Percentiles rank a stretch among this genome's conserved stretches.
Conservation (phyloP, 2,888 invertebrate genomes). For the Brachypterus glaber region DNA sequence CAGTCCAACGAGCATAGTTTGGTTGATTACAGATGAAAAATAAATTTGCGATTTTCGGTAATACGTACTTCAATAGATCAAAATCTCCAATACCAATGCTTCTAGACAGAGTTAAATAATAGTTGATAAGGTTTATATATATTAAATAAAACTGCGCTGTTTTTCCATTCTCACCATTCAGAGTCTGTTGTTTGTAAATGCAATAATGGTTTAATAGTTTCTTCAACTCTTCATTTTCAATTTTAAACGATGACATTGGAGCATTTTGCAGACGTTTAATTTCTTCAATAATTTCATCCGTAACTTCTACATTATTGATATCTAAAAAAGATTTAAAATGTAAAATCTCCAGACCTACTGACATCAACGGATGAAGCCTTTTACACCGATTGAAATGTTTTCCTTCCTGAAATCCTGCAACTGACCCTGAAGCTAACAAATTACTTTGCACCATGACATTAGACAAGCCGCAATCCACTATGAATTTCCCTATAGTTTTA, state of each 20-base stretch:
- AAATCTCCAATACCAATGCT: conserved; percentile 20
- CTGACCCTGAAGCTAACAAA: conserved; percentile 26
- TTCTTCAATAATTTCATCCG: conserved; percentile 17
- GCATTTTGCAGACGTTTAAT: conserved; percentile 11
- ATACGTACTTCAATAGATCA: conserved; percentile 20
- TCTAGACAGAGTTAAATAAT: conserved; percentile 16
- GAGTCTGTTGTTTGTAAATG: conserved; percentile 17
- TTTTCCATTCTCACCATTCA: conserved; percentile 11
- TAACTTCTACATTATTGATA: conserved; percentile 12
- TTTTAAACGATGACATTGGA: conserved; percentile 14
- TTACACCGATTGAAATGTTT: conserved; percentile 31
- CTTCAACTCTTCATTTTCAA: conserved; percentile 17
- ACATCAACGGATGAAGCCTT: conserved; percentile 21
- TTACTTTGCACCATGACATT: conserved; percentile 22
- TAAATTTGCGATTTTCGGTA: conserved; percentile 28
- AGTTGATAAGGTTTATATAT: conserved; percentile 11
- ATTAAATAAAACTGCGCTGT: background rate
- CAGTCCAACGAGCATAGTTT: conserved; percentile 31
- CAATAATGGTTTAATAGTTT: conserved; percentile 16
- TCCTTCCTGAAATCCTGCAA: conserved; percentile 23
- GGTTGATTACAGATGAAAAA: conserved; percentile 32
- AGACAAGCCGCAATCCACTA: conserved; percentile 24
- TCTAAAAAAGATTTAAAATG: conserved; percentile 17
- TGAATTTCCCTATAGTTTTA: conserved; percentile 29
- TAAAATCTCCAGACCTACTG: conserved; percentile 19